Evolutionary conservation across 2,113 vertebrate genomes (phyloP).

Genomic region (Megaceryle torquata): DNA sequence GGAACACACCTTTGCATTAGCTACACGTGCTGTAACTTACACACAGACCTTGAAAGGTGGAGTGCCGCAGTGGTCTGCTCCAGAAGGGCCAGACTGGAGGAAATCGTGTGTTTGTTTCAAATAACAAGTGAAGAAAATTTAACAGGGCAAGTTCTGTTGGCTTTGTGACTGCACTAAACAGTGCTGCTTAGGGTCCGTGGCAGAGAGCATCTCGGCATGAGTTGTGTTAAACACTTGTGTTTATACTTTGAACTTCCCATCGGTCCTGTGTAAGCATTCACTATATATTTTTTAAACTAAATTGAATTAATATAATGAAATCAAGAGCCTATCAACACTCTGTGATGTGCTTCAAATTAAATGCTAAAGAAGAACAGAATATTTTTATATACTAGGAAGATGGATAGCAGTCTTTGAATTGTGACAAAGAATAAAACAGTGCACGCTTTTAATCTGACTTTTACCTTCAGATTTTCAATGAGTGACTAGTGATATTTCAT

Average conservation of each 20-base stretch:
- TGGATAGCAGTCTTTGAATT: background rate
- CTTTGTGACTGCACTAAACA: background rate
- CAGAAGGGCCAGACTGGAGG: background rate
- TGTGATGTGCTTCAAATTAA: background rate
- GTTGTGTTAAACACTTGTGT: accelerated
- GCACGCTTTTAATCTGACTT: background rate
- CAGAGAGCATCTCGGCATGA: background rate
- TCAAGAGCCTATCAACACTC: background rate
- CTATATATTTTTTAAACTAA: background rate
- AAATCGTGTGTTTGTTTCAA: background rate
- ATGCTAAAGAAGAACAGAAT: background rate
- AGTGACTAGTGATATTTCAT: slow-evolving; percentile 33
- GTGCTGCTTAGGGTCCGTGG: accelerated
- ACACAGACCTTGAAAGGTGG: background rate
- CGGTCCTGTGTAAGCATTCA: background rate
- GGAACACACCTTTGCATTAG: background rate
- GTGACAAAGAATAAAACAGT: background rate
- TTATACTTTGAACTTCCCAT: background rate
- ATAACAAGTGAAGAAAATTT: background rate
- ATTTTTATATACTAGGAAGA: background rate
- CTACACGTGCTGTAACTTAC: background rate
- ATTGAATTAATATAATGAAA: background rate
- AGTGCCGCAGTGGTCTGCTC: accelerated
- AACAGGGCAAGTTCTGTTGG: accelerated
- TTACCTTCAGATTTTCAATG: background rate